Evolutionary conservation across 2,113 vertebrate genomes (phyloP).

Genomic region (Hucho hucho): DNA sequence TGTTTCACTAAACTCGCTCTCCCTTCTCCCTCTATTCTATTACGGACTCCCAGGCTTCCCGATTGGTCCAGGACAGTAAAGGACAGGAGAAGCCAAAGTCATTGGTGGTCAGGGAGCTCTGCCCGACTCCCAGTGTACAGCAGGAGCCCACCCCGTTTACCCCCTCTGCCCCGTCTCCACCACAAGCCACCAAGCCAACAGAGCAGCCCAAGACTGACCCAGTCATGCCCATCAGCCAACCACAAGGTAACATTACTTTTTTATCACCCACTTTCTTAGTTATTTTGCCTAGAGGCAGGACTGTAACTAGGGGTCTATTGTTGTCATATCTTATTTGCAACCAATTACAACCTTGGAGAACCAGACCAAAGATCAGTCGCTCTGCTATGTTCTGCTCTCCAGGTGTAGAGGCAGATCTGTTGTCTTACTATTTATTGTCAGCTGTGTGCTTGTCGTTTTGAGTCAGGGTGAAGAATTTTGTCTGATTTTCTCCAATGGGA

Average conservation of each 20-base stretch:
- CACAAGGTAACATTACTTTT: slow-evolving; percentile 65
- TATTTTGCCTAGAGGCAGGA: no score
- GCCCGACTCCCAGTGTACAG: slow-evolving; percentile 41
- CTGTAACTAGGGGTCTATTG: no score
- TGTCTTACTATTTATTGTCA: no score
- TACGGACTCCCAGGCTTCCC: slow-evolving; percentile 52
- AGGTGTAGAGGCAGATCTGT: no score
- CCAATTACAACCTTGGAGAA: no score
- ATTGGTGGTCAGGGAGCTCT: slow-evolving; percentile 74
- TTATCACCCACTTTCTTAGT: no score
- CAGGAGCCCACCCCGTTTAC: slow-evolving; percentile 17
- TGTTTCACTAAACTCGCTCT: not conserved
- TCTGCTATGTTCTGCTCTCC: no score
- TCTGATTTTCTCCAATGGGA: no score
- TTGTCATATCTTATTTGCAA: no score
- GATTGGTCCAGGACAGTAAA: slow-evolving; percentile 73
- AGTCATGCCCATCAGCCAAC: slow-evolving; percentile 57
- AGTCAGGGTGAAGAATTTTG: no score
- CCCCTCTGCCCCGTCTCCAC: not conserved
- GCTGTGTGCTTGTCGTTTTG: no score
- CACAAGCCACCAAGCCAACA: slow-evolving; percentile 48
- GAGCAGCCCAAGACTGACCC: slow-evolving; percentile 70
- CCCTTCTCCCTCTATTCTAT: not conserved
- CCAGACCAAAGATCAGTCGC: no score
- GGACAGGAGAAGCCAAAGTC: slow-evolving; percentile 72